Base-by-base conservation (phyloP, 1,140 invertebrate genomes). In the Meteorus sp. region DNA sequence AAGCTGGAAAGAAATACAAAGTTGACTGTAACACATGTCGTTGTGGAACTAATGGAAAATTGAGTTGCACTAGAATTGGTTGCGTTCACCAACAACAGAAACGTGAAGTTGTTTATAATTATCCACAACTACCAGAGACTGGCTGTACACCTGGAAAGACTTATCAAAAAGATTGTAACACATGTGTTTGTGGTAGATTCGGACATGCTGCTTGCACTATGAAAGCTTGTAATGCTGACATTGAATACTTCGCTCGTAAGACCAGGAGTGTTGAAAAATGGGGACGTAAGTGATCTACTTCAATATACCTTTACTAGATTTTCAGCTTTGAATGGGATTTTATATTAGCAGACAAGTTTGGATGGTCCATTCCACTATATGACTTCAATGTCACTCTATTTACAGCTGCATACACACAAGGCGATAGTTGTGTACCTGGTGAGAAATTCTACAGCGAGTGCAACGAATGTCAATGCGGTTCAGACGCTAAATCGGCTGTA, bases 401-500 rank as follows among this genome's bases (percentile, higher is more conserved):
- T 41, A 7, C 20, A 27, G 35, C 23, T 39, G 20, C 23, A 9
- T 35, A 33, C n/a, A 23, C 13, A 17, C 5, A 17, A 9, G 29
- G 33, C 7, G 27, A 23, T 1, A 3, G 29, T 20, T 63, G 61
- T 37, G 31, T 45, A 43, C 51, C 50, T 17, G 64, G 63, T 23
- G 52, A 50, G 22, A 45, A 29, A 2, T 71, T 70, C 51, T 61
- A 64, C 31, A 66, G 64, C 43, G 64, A 66, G 37, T 71, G 69
- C 44, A 71, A 71, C 50, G 62, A 56, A n/a, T 71, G 69, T 51
- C 52, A 50, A 17, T 71, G 69, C 59, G 53, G 15, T 17, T 35
- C 51, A 6, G 55, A 62, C 41, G 59, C 54, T 20, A 60, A 31
- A 19, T 19, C 27, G 15, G 50, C 50, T 9, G 17, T 52, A 20